These are phyloP conservation scores for Alitta virens DNA, from an alignment of 2,888 invertebrate species.

Conservation along the genomic window DNA sequence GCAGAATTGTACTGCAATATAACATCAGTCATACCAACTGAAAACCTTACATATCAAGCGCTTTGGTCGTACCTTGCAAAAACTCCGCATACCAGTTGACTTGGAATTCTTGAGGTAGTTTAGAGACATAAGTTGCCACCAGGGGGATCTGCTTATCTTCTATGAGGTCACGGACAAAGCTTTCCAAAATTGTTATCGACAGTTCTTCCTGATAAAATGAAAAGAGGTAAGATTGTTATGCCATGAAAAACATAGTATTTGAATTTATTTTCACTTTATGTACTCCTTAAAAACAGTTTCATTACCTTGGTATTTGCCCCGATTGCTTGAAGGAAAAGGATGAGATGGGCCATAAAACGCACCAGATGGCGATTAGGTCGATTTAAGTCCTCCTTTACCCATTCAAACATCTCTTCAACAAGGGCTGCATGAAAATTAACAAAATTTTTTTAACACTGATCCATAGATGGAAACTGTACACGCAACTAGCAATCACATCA, in stretches of 20 bases:
- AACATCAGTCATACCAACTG: no score
- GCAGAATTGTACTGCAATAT: no score
- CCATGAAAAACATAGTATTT: neutral
- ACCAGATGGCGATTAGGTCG: constrained; percentile 61
- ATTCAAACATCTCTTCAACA: constrained; percentile 67
- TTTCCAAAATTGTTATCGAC: constrained; percentile 74
- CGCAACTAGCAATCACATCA: no score
- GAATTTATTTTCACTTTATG: neutral
- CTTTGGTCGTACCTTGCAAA: constrained; percentile 57
- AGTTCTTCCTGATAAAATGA: constrained; percentile 59
- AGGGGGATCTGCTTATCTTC: constrained; percentile 73
- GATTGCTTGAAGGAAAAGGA: constrained; percentile 77
- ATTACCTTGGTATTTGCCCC: constrained; percentile 61
- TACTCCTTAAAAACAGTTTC: neutral
- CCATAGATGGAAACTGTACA: no score
- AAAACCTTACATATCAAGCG: no score
- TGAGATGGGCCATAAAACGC: constrained; percentile 81
- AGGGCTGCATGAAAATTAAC: constrained; percentile 64
- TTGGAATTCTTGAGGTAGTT: constrained; percentile 69
- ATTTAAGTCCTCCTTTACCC: constrained; percentile 34
- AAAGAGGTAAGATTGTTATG: neutral
- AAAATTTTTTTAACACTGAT: no score
- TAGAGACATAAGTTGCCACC: constrained; percentile 82
- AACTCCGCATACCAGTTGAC: constrained; percentile 56
- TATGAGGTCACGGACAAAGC: constrained; percentile 71